phyloP scores from a whole-genome alignment of 2,113 vertebrate species.

The Myiozetetes cayanensis region DNA sequence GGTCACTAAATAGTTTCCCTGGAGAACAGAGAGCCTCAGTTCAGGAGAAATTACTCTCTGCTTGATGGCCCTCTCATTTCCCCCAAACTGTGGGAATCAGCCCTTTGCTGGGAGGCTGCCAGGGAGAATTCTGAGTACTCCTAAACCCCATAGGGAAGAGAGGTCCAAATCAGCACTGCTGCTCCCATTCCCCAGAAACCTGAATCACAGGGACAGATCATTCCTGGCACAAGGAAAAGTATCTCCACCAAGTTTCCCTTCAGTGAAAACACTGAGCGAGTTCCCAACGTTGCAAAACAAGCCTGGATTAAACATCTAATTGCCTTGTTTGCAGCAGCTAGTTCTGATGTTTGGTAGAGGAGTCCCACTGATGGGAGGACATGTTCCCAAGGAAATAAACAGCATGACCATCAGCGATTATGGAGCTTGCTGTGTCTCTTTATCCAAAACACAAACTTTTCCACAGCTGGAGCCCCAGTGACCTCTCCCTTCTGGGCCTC shows the following conservation, averaged over 20 bases:
- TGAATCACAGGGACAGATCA: conserved; percentile 34
- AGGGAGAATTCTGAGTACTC: not conserved
- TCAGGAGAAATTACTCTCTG: not conserved
- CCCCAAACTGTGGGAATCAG: not conserved
- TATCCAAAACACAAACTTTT: not conserved
- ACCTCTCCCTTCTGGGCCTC: not conserved
- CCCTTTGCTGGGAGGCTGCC: not conserved
- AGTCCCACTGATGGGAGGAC: not conserved
- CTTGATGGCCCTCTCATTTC: not conserved
- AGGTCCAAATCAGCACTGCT: not conserved
- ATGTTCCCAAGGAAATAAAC: not conserved
- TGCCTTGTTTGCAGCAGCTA: not conserved
- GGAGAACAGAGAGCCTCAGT: not conserved
- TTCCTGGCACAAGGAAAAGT: not conserved
- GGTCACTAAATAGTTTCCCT: not conserved
- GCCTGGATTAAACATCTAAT: not conserved
- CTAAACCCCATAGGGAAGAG: not conserved
- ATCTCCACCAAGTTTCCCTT: not conserved
- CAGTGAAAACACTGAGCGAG: not conserved
- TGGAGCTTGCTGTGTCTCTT: not conserved
- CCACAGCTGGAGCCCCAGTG: not conserved
- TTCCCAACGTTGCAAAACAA: not conserved
- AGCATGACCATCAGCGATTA: not conserved
- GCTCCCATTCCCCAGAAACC: not conserved
- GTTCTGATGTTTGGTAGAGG: not conserved